phyloP scores from a whole-genome alignment of 2,888 invertebrate genomes.

The Yponomeuta cagnagella region DNA sequence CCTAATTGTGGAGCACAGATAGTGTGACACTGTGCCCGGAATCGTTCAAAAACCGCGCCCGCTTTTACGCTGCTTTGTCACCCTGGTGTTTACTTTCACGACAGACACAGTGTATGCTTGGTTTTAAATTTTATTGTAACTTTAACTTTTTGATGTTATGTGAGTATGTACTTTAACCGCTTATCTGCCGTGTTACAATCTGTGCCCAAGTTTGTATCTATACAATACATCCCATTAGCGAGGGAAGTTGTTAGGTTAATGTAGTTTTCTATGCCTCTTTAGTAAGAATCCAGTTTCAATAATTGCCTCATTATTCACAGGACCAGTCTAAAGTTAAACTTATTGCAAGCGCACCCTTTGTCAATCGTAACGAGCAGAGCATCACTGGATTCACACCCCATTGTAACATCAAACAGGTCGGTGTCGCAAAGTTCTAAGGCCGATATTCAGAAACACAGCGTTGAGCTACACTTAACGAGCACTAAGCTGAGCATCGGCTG shows the following conservation, averaged over 20 bases:
- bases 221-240: no score
- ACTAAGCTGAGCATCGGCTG: no score
- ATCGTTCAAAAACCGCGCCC: constrained; percentile 58
- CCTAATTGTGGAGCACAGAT: constrained; percentile 63
- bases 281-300: not conserved
- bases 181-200: no score
- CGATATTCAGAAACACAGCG: no score
- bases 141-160: not conserved
- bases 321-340: not conserved
- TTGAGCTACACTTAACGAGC: no score
- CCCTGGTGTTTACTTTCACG: not conserved
- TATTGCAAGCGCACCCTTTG: not conserved
- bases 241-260: no score
- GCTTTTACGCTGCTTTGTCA: constrained; percentile 22
- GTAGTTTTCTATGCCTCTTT: not conserved
- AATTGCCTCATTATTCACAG: not conserved
- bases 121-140: not conserved
- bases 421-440: constrained; percentile 11
- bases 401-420: constrained; percentile 9
- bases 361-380: not conserved
- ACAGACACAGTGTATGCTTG: not conserved
- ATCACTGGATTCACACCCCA: not conserved
- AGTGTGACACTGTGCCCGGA: constrained; percentile 41
- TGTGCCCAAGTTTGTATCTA: no score
- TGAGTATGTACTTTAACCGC: not conserved